Evolutionary conservation across 2,797 vertebrate genomes (phyloP).

Genomic region (Megaceryle alcyon): DNA sequence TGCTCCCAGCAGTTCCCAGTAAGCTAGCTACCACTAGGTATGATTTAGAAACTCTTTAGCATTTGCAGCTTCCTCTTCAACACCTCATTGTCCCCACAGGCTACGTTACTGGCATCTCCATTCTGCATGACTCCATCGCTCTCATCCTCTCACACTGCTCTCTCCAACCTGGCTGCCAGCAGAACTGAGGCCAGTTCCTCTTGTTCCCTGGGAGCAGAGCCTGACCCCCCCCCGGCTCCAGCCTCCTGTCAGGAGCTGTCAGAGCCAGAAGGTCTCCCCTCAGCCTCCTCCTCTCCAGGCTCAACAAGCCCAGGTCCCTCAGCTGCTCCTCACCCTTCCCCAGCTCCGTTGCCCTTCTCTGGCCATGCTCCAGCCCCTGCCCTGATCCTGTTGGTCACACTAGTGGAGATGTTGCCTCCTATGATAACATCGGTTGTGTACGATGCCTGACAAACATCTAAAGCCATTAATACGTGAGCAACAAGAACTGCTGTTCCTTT

Average conservation of each 20-base stretch:
- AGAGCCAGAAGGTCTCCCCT: not conserved
- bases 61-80: not conserved
- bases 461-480: not conserved
- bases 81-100: not conserved
- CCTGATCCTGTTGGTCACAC: not conserved
- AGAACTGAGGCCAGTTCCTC: not conserved
- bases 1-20: not conserved
- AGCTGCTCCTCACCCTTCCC: not conserved
- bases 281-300: not conserved
- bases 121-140: not conserved
- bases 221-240: not conserved
- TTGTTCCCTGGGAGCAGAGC: not conserved
- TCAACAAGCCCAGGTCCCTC: not conserved
- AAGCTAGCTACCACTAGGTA: not conserved
- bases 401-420: rapidly evolving
- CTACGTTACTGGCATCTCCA: not conserved
- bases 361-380: not conserved
- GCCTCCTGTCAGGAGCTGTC: not conserved
- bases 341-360: not conserved
- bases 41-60: not conserved
- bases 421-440: rapidly evolving
- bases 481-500: rapidly evolving
- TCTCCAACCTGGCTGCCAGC: not conserved
- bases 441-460: rapidly evolving
- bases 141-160: not conserved